Base-by-base conservation (phyloP, 2,888 invertebrate species). In the Leptinotarsa juncta region DNA sequence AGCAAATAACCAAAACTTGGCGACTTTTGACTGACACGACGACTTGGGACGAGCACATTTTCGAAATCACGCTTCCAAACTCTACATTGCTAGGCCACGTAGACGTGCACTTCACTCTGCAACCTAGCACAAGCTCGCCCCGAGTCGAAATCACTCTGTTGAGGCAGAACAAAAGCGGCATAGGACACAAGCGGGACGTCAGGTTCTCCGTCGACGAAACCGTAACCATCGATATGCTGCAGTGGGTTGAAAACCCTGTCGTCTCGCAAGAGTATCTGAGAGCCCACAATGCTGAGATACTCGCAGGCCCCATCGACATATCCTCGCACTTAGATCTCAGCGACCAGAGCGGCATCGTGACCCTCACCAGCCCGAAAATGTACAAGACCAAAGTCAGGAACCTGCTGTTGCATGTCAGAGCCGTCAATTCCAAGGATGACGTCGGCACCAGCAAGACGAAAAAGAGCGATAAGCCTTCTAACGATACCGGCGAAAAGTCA, bases 21-120 rank as follows among this genome's bases (percentile, higher is more conserved):
- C 91, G 97, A 70, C 89, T 97, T 42, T 96, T 96, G 85, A 94
- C 94, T 80, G 96, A 96, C 81, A 93, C 94, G 88, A 92, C 95
- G 26, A 96, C 97, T 0, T 97, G 96, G 95, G 96, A 97, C 84
- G 97, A 97, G 85, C 97, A 97, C 83, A 92, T 97, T 42, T 93
- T 97, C 83, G 97, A 97, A 86, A 89, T 97, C 10, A 95, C 96
- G 0, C 86, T 97, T 71, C 95, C 96, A 0, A 92, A 94, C 79
- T 93, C 93, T 67, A 92, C 93, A 3, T 75, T 92, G 51, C 89
- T 97, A 72, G 96, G 96, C n/a, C 97, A 97, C 84, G 93, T 97
- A 32, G 97, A 97, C 86, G 92, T 97, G 65, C 94, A 94, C 79
- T 97, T 97, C 85, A 93, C 93, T 0, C 89, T 97, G 50, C 96